A percentile compares a stretch with the other conserved stretches of the same genome.
Conservation (phyloP, 2,113 vertebrate species). For the Turdus rufiventris region DNA sequence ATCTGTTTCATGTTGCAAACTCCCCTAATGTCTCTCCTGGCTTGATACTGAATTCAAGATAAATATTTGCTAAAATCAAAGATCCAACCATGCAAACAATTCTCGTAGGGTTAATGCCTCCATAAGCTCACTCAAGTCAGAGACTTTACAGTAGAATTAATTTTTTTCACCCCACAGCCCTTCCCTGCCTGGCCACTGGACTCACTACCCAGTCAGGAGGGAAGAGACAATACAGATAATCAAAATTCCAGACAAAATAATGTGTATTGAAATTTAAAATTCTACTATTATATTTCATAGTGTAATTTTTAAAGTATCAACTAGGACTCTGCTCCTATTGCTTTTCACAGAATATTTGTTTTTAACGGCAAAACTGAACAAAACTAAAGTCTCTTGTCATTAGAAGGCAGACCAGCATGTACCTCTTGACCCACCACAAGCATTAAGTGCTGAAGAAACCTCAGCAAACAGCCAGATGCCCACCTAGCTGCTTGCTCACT, state of each 20-base stretch:
- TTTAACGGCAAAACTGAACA: not conserved
- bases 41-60: not conserved
- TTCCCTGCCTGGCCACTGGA: not conserved
- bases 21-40: not conserved
- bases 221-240: not conserved
- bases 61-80: slow-evolving; percentile 23
- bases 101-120: not conserved
- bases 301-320: not conserved
- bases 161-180: not conserved
- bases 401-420: not conserved
- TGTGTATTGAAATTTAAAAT: not conserved
- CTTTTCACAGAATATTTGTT: not conserved
- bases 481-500: not conserved
- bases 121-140: not conserved
- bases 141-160: not conserved
- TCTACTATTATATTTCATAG: not conserved
- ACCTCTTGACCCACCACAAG: not conserved
- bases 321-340: not conserved
- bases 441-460: not conserved
- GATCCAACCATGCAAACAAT: not conserved
- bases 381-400: not conserved
- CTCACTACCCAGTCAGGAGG: not conserved
- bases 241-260: not conserved
- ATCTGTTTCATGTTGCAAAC: not conserved
- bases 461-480: not conserved